Base-by-base conservation (phyloP, 1,140 invertebrate genomes). In the Magallana ariakensis region DNA sequence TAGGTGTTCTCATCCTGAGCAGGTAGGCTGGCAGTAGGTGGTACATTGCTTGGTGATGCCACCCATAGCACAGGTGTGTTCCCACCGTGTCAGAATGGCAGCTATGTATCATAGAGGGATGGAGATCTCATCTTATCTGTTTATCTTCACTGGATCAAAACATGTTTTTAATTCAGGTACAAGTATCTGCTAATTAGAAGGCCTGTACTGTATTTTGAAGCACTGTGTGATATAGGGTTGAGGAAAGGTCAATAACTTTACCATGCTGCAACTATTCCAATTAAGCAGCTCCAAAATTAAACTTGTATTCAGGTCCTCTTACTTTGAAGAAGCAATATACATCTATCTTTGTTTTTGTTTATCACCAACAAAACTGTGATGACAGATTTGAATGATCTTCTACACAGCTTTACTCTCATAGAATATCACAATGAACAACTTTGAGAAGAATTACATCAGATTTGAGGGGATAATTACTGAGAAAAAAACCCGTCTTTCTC, bases 111-210 rank as follows among this genome's bases (percentile, higher is more conserved):
- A 60, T 13, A 11, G 11, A n/a, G 8, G 66, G 22, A 75, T 26
- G 66, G 22, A 75, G 66, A 26, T 75, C 66, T 75, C 66, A 75
- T 75, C 22, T 75, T 13, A 75, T 13, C 10, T 75, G 66, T 75
- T 75, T 75, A 75, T 26, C 22, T 75, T 26, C 33, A 10, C 15
- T 33, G 19, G 10, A 62, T 62, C 7, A 62, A 62, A 62, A 62
- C 58, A 22, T 46, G 33, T 46, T 75, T n/a, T 75, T 75, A 75
- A 75, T 11, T 33, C 22, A 75, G 66, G 66, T 75, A 75, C 66
- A 26, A 75, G 22, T 75, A 11, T 75, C 15, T 11, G 66, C 66
- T 33, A 75, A 75, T 26, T 46, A 26, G 22, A 26, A 4, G 19
- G 33, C 19, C 13, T 75, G 22, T 75, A 75, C 66, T 13, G 15